Evolutionary conservation across 1,140 invertebrate species (phyloP), one percentile per base, ranked within the genome.

Genomic region (Babylonia areolata): DNA sequence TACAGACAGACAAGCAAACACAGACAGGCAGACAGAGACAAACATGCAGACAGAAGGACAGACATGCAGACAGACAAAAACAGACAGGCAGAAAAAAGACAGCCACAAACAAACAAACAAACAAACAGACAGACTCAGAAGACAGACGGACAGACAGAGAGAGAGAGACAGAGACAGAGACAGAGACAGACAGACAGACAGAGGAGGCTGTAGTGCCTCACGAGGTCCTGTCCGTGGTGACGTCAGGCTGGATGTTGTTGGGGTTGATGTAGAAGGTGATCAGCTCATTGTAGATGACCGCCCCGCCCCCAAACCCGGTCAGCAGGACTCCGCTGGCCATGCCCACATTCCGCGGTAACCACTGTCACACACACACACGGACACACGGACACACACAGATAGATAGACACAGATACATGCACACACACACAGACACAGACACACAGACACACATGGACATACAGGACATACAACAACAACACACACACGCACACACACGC

Each of bases 231-330:
- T 33, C 3, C 0, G 85, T 85, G 20, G 78, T 71, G 12, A 86
- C 77, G 78, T 88, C 87, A 31, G 87, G 81, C 54, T 83, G 78
- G 1, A 81, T 33, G 82, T 88, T 88, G n/a, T 86, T 78, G 0
- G 87, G 87, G 78, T 88, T 88, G 64, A 88, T 86, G 77, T 84
- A 86, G 64, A 86, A 84, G 31, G 87, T 88, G 46, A 88, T 81
- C 5, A 88, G 84, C 51, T 88, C 87, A 79, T 88, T 88, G 77
- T 88, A 88, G 31, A 88, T 86, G 31, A 88, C 75, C 23, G 87
- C 87, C 9, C 87, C 87, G n/a, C 87, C 87, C 28, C 87, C 87
- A 84, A 88, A 88, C 12, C 87, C 87, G 1, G 82, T 88, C 85
- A 88, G 79, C 23, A 88, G 69, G 3, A 85, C 87, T 20, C 87